These are phyloP conservation scores for Macrophya alboannulata DNA, from an alignment of 2,888 invertebrate species.

Conservation along the genomic window DNA sequence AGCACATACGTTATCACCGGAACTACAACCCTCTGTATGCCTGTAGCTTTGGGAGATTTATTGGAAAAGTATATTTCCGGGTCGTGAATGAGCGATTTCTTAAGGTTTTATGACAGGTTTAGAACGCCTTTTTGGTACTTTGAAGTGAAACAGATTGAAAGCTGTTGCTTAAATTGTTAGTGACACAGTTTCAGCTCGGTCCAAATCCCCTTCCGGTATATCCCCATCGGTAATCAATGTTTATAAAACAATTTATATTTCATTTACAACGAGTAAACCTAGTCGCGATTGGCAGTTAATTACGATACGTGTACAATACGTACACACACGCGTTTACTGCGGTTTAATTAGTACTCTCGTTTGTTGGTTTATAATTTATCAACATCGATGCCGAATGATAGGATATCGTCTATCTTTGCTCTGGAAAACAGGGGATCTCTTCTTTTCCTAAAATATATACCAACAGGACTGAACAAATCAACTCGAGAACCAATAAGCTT, in stretches of 20 bases:
- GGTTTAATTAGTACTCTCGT: too few relatives aligned
- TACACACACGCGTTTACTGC: not conserved
- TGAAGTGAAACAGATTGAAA: not conserved
- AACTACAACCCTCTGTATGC: not conserved
- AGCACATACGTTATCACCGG: not conserved
- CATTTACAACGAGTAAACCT: not conserved
- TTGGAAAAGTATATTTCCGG: not conserved
- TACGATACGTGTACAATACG: not conserved
- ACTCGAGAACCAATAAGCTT: not conserved
- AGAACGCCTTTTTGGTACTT: not conserved
- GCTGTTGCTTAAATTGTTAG: not conserved
- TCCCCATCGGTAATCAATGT: too few relatives aligned
- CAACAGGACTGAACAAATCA: too few relatives aligned
- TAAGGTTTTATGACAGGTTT: not conserved
- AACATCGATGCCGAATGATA: not conserved
- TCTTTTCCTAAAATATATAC: too few relatives aligned
- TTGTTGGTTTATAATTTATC: not conserved
- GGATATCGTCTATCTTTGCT: not conserved
- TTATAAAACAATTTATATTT: too few relatives aligned
- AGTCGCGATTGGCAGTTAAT: not conserved
- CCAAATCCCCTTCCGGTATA: too few relatives aligned
- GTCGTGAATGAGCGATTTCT: not conserved
- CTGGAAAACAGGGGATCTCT: too few relatives aligned
- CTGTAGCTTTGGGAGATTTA: not conserved
- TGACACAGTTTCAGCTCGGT: too few relatives aligned